Evolutionary conservation across 2,113 vertebrate species (phyloP), one percentile per base, ranked within the genome.

Genomic region (Triplophysa rosa): DNA sequence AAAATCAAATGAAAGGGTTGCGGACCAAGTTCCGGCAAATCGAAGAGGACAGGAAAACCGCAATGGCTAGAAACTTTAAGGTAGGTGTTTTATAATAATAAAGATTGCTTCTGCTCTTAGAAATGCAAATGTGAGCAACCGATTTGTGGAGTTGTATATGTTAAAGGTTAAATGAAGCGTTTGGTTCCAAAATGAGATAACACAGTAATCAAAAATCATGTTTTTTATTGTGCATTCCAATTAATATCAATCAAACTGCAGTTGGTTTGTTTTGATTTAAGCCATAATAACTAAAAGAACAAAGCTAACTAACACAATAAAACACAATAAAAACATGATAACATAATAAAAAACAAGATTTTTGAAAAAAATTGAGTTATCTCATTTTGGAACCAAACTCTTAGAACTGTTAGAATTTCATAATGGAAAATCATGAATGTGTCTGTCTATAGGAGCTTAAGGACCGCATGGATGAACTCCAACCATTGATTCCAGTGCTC

Each of bases 1-100:
- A 99, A 90, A 98, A 94, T 8, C 98, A 99, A 85, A 98, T 99
- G 96, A 99, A 98, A 84, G 95, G 96, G 82, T 91, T 99, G 81
- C 95, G 96, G 89, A 95, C 93, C 85, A 98, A 98, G 89, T 98
- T 99, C 91, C 93, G 95, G 85, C 97, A 99, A 84, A 95, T 98
- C 69, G 98, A 98, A 90, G 97, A 99, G 68, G 95, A 99, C 87
- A 95, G 95, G 82, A 99, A 99, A 92, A 96, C 95, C 0, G 87
- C 96, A 87, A 95, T 99, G 90, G 95, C 95, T 80, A 96, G 95
- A 86, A 97, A 99, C 88, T 98, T 97, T 83, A 97, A 99, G 89
- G 97, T 99, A 93, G n/a, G 42, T 17, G 17, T 56, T 66, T 21
- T 45, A 2, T 45, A 2, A 45, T 42, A 42, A 42, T 12, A 45